Base-by-base conservation (phyloP, 2,113 vertebrate species). In the Mesitornis unicolor region DNA sequence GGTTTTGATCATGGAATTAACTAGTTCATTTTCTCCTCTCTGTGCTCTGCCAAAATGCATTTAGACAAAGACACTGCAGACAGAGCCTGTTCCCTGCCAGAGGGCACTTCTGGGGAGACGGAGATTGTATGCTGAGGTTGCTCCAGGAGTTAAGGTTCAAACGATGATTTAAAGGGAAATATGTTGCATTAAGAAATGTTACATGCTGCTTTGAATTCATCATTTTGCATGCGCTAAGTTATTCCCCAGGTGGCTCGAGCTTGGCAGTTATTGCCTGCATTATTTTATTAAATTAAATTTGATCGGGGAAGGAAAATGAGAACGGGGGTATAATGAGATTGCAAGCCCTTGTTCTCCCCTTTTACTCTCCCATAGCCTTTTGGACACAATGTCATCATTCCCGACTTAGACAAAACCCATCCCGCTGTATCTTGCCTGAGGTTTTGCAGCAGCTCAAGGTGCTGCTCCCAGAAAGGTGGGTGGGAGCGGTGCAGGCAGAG, bases 281-380 rank as follows among this genome's bases (percentile, higher is more conserved):
- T 96, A 89, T 96, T 97, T 95, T 85, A 94, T 90, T 84, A 93
- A 91, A 96, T 95, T 97, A 95, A 95, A 97, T 95, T 91, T 89
- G 76, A 89, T 90, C 13, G 16, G 33, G 50, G 61, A 69, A 85
- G 61, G 88, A 95, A 96, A 91, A 89, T 71, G 77, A 92, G 54
- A 87, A 84, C 75, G 1, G 2, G 21, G 8, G 2, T 50, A n/a
- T 84, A 94, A 94, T 1, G 8, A 50, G 45, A 81, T 84, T 90
- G 43, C 43, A 84, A 2, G 6, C 74, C 73, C 75, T 90, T 67
- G 9, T 78, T 91, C 60, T 84, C 26, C 25, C 17, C 17, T 78
- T 87, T 80, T 54, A 11, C 29, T 40, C 17, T 84, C 31, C 57
- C n/a, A 33, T n/a, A 79, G n/a, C 42, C 42, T 81, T 59, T 75